A percentile compares a stretch with the other conserved stretches of the same genome.
phyloP scores from a whole-genome alignment of 2,113 vertebrate species.

The Myrmophylax atrothorax region DNA sequence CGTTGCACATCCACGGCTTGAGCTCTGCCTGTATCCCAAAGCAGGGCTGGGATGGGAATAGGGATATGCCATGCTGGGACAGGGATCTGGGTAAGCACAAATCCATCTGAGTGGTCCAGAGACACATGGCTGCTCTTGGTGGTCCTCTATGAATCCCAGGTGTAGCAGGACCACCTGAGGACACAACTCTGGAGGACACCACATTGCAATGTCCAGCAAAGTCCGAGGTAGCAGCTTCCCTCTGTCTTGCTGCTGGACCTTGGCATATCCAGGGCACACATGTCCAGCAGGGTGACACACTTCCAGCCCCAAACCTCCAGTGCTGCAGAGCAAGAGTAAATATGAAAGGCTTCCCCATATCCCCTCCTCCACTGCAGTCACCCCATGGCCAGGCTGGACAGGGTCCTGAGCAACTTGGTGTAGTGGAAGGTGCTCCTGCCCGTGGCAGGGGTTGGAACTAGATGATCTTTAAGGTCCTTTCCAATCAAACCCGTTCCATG shows the following conservation, averaged over 20 bases:
- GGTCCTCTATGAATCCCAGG: neutral
- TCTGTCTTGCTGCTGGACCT: neutral
- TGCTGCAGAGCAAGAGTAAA: neutral
- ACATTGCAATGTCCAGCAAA: accelerated
- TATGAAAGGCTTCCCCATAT: accelerated
- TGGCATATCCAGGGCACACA: neutral
- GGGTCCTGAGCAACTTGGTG: neutral
- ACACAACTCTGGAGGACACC: accelerated
- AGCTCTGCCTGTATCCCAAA: neutral
- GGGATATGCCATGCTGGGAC: neutral
- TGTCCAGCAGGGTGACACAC: neutral
- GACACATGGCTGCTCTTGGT: neutral
- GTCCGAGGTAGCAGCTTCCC: neutral
- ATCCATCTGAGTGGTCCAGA: accelerated
- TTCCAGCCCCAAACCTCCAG: neutral
- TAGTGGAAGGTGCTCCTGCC: neutral
- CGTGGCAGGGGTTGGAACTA: accelerated
- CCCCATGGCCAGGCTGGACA: neutral
- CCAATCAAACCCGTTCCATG: neutral
- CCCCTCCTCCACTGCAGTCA: neutral
- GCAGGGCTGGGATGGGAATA: neutral
- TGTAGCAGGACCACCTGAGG: neutral
- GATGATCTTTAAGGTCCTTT: neutral
- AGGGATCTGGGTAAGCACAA: neutral
- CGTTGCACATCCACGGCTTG: accelerated